These are phyloP conservation scores for Sphaerodactylus townsendi DNA, from an alignment of 2,113 vertebrate genomes.

Conservation along the genomic window DNA sequence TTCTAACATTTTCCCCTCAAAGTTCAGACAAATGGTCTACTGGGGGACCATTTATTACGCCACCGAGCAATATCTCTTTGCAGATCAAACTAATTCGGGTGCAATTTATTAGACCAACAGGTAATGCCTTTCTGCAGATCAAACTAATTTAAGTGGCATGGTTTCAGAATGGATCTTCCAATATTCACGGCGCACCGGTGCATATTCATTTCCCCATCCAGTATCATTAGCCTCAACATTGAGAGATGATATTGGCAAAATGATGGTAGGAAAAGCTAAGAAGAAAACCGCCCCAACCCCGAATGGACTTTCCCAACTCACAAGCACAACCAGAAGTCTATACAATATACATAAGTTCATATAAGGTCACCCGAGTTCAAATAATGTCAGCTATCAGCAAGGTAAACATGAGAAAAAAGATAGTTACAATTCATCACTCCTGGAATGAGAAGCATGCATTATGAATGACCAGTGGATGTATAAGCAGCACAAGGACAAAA, in stretches of 20 bases:
- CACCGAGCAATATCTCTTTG: not conserved
- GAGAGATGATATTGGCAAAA: not conserved
- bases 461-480: slow-evolving; percentile 75
- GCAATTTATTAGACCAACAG: not conserved
- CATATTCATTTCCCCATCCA: slow-evolving; percentile 1
- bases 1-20: not conserved
- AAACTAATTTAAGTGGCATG: not conserved
- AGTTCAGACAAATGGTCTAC: not conserved
- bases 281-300: not conserved
- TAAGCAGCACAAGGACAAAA: slow-evolving; percentile 72
- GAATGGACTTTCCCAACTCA: not conserved
- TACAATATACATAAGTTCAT: slow-evolving; percentile 52
- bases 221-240: not conserved
- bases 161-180: slow-evolving; percentile 29
- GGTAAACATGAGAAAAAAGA: slow-evolving; percentile 37
- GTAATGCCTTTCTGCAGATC: not conserved
- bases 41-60: not conserved
- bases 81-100: not conserved
- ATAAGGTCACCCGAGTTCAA: slow-evolving; percentile 66
- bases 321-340: slow-evolving; percentile 37
- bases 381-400: slow-evolving; percentile 55
- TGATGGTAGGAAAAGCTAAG: not conserved
- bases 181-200: slow-evolving; percentile 1
- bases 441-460: slow-evolving; percentile 58
- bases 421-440: too few relatives aligned